These are phyloP conservation scores for Zapornia atra DNA, from an alignment of 2,113 vertebrate genomes.

Conservation along the genomic window DNA sequence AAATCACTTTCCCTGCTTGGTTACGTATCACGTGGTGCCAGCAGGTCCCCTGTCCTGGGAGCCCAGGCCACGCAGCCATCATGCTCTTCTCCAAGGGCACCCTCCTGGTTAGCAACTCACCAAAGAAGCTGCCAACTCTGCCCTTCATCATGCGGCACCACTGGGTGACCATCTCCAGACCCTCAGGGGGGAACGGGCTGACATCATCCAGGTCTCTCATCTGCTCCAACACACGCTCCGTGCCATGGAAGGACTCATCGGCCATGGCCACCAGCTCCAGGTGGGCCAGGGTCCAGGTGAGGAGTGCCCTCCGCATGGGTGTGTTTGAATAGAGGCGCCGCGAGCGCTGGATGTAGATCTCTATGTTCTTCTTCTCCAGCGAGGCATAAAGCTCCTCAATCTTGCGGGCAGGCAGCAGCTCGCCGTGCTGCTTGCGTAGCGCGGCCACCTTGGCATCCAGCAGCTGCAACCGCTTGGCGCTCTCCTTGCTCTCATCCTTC, in stretches of 20 bases:
- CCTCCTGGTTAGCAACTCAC: conserved; percentile 73
- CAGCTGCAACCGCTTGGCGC: conserved; percentile 90
- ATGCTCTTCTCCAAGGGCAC: neutral
- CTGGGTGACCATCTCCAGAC: conserved; percentile 88
- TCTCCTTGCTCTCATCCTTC: conserved; percentile 98
- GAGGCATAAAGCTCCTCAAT: conserved; percentile 97
- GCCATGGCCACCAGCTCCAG: conserved; percentile 88
- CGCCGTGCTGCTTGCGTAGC: conserved; percentile 93
- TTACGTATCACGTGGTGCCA: fast-evolving
- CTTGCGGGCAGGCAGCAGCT: conserved; percentile 94
- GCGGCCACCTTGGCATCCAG: conserved; percentile 93
- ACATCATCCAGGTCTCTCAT: conserved; percentile 86
- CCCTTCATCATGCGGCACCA: conserved; percentile 95
- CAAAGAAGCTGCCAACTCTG: conserved; percentile 85
- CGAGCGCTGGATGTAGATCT: conserved; percentile 98
- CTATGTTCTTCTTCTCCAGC: conserved; percentile 95
- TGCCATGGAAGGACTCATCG: conserved; percentile 87
- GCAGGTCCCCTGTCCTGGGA: neutral
- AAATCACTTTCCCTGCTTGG: neutral
- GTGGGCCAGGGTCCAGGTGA: conserved; percentile 90
- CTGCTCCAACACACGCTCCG: conserved; percentile 85
- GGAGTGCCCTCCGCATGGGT: conserved; percentile 92
- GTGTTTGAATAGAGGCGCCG: conserved; percentile 94
- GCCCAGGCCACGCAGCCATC: neutral
- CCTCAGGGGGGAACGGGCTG: conserved; percentile 90